Evolutionary conservation across 2,888 invertebrate species (phyloP).

Genomic region (Erynnis tages): DNA sequence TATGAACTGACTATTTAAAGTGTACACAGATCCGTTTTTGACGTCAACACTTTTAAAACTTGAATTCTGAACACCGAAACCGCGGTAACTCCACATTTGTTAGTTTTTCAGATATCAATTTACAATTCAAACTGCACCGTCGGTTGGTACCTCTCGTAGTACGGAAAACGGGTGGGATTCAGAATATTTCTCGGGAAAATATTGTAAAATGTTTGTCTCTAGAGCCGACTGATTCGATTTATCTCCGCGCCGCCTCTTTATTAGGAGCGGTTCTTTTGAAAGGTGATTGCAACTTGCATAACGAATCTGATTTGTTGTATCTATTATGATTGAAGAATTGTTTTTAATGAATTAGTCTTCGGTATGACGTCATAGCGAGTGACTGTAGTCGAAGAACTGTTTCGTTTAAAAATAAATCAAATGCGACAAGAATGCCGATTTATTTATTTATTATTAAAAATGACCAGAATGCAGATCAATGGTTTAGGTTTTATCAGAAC

Average conservation of each 20-base stretch:
- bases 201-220: constrained; percentile 61
- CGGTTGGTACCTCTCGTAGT: constrained; percentile 26
- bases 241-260: constrained; percentile 41
- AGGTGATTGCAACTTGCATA: constrained; percentile 15
- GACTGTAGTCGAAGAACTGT: too few species aligned
- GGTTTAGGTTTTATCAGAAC: too few species aligned
- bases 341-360: neutral
- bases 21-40: too few species aligned
- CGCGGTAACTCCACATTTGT: constrained; percentile 11
- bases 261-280: constrained; percentile 25
- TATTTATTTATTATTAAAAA: too few species aligned
- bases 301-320: constrained; percentile 5
- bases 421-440: too few species aligned
- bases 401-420: too few species aligned
- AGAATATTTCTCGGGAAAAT: constrained; percentile 54
- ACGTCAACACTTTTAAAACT: too few species aligned
- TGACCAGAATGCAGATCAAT: too few species aligned
- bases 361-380: too few species aligned
- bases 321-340: neutral
- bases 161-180: constrained; percentile 29
- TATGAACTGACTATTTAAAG: too few species aligned
- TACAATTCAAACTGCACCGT: constrained; percentile 27
- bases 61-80: neutral
- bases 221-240: constrained; percentile 63
- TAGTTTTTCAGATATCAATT: constrained; percentile 27